A percentile compares a stretch with the other conserved stretches of the same genome.
Conservation (phyloP, 2,113 vertebrate genomes). For the Enhydra lutris region DNA sequence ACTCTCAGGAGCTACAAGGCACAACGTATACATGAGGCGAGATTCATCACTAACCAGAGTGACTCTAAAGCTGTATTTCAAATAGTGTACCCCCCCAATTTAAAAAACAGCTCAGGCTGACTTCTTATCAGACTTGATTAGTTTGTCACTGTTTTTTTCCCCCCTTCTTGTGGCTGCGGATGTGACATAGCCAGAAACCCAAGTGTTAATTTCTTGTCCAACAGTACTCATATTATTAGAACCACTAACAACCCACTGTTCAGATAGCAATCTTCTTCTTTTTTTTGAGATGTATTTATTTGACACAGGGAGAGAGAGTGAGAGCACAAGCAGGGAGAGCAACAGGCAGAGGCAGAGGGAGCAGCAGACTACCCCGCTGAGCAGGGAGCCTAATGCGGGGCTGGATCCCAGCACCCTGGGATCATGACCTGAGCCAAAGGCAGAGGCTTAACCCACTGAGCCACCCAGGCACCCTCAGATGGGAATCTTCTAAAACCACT, state of each 20-base stretch:
- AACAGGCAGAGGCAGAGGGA: no score
- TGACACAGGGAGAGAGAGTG: no score
- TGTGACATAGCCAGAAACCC: neutral
- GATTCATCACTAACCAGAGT: neutral
- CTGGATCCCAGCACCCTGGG: no score
- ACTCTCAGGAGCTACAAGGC: neutral
- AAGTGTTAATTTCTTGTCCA: neutral
- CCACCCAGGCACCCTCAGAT: neutral
- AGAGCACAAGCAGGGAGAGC: no score
- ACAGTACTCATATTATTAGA: neutral
- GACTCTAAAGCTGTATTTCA: neutral
- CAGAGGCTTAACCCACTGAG: no score
- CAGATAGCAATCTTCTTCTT: neutral
- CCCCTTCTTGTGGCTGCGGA: neutral
- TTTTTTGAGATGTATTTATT: no score
- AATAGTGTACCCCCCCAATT: neutral
- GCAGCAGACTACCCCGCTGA: no score
- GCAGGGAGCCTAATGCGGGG: no score
- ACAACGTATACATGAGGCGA: rapidly evolving
- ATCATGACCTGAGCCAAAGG: no score
- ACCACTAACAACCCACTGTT: neutral
- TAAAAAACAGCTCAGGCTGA: neutral
- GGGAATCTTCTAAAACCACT: neutral
- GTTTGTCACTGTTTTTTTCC: neutral
- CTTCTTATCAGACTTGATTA: neutral